These are phyloP conservation scores for Zaprionus lachaisei DNA, from an alignment of 1,140 invertebrate genomes.

Conservation along the genomic window DNA sequence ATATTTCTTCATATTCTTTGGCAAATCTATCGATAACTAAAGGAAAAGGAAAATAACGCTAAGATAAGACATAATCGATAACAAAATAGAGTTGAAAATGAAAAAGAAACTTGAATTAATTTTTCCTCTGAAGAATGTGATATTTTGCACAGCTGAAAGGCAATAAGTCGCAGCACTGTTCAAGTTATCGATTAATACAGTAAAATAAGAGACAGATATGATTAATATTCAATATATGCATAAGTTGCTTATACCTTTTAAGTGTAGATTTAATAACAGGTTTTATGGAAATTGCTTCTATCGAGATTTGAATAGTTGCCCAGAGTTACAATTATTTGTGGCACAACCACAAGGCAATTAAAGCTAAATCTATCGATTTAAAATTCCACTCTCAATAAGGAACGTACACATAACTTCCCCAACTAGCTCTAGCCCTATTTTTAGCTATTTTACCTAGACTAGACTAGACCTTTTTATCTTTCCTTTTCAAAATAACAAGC, in stretches of 20 bases:
- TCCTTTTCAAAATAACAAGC: neutral
- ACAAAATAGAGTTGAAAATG: neutral
- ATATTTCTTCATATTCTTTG: neutral
- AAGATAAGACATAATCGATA: neutral
- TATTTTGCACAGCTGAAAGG: slow-evolving; percentile 62
- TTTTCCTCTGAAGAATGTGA: slow-evolving; percentile 46
- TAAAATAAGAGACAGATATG: too few relatives aligned
- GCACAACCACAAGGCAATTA: too few relatives aligned
- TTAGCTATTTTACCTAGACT: neutral
- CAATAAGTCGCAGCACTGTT: neutral
- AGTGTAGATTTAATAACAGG: neutral
- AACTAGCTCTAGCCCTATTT: neutral
- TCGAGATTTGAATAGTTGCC: too few relatives aligned
- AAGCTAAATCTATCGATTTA: too few relatives aligned
- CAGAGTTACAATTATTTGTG: too few relatives aligned
- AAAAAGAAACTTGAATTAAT: neutral
- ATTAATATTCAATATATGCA: neutral
- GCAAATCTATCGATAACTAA: neutral
- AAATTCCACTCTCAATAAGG: too few relatives aligned
- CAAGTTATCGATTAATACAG: slow-evolving; percentile 9
- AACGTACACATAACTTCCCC: neutral
- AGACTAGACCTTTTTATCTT: neutral
- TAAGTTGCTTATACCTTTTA: neutral
- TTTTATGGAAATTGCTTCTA: too few relatives aligned
- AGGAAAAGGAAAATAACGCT: neutral